Percentiles rank a stretch among this genome's conserved stretches.
phyloP scores from a whole-genome alignment of 2,113 vertebrate species.

The Corvus cornix region DNA sequence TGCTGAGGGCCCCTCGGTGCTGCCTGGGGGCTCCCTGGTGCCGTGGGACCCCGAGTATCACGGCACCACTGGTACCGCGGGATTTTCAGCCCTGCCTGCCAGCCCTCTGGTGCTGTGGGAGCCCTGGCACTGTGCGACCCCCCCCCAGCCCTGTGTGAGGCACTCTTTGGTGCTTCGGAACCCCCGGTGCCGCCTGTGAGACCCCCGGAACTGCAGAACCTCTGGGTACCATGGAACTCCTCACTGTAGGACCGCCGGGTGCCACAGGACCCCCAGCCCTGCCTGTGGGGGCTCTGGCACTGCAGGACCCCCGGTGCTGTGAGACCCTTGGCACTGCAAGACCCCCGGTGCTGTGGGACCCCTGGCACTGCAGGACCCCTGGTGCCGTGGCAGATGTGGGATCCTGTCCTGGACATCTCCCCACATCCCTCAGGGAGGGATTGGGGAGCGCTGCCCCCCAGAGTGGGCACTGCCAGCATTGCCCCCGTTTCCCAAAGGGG shows the following conservation, averaged over 20 bases:
- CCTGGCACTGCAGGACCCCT: too few relatives aligned
- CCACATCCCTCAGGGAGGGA: fast-evolving
- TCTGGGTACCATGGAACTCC: neutral
- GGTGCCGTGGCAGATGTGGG: neutral
- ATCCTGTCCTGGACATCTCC: neutral
- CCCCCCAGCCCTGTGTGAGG: too few relatives aligned
- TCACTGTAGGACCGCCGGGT: neutral
- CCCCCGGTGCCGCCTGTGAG: neutral
- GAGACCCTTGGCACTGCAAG: neutral
- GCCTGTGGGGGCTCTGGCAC: too few relatives aligned
- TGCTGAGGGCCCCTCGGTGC: neutral
- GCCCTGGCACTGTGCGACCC: too few relatives aligned
- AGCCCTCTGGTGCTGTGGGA: neutral
- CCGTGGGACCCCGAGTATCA: neutral
- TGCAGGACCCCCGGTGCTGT: neutral
- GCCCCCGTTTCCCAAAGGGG: neutral
- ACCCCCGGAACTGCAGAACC: neutral
- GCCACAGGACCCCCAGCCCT: too few relatives aligned
- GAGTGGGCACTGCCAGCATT: neutral
- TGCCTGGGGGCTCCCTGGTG: neutral
- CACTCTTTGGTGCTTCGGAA: neutral
- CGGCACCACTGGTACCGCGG: neutral
- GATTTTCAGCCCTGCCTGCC: neutral
- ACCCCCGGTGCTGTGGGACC: neutral
- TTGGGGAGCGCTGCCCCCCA: fast-evolving